phyloP scores from a whole-genome alignment of 2,888 invertebrate genomes.

The Caenorhabditis uteleia region DNA sequence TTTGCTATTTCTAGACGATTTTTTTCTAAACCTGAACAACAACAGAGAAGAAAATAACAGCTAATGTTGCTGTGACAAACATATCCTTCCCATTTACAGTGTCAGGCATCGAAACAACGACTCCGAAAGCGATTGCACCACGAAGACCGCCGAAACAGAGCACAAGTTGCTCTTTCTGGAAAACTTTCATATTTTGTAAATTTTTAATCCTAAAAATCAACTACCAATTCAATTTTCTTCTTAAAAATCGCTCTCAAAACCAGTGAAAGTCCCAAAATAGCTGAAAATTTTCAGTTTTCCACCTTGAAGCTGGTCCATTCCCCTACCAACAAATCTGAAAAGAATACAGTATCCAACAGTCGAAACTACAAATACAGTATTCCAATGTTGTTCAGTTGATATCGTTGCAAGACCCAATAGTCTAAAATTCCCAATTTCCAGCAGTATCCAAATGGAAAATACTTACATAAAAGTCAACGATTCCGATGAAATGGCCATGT shows the following conservation, averaged over 20 bases:
- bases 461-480: constrained; percentile 11
- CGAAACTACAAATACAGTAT: constrained; percentile 88
- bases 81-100: constrained; percentile 80
- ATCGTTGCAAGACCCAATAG: constrained; percentile 24
- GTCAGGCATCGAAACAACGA: constrained; percentile 82
- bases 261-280: constrained; percentile 1
- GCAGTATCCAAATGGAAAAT: not conserved
- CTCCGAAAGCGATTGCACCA: constrained; percentile 94
- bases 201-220: not conserved
- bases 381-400: constrained; percentile 81
- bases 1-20: too few species aligned
- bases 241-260: not conserved
- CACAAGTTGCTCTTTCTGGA: constrained; percentile 78
- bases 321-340: constrained; percentile 85
- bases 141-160: constrained; percentile 95
- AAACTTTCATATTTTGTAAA: not conserved
- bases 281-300: too few species aligned
- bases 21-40: constrained; percentile 91
- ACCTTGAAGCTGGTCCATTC: too few species aligned
- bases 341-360: constrained; percentile 90
- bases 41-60: constrained; percentile 96
- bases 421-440: constrained; percentile 89
- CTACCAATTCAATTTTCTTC: constrained; percentile 1
- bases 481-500: constrained; percentile 12
- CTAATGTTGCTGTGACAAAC: constrained; percentile 79